Conservation (phyloP, 2,113 vertebrate species). For the Zingel zingel region DNA sequence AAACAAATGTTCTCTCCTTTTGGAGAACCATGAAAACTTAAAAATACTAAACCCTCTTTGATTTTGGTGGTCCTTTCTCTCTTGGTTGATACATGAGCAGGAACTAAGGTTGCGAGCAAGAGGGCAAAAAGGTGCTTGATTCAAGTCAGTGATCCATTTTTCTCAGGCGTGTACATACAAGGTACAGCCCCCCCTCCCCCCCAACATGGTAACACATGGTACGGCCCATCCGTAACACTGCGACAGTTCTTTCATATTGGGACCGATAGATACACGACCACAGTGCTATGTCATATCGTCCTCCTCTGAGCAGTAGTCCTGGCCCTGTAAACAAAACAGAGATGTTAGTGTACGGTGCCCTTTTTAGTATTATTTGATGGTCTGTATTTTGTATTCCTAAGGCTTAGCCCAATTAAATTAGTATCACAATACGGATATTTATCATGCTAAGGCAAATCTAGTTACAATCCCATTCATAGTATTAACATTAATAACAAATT, state of each 20-base stretch:
- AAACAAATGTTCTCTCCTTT: background rate
- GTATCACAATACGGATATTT: background rate
- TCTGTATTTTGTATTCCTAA: background rate
- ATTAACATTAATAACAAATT: background rate
- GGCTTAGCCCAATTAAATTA: background rate
- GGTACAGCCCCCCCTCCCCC: constrained; percentile 13
- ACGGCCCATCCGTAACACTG: constrained; percentile 26
- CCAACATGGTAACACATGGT: constrained; percentile 10
- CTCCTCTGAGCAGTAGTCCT: constrained; percentile 97
- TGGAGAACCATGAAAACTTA: background rate
- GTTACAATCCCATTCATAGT: background rate
- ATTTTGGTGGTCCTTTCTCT: constrained; percentile 8
- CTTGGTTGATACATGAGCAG: constrained; percentile 21
- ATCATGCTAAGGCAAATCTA: background rate
- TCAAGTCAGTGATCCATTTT: constrained; percentile 53
- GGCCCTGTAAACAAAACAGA: constrained; percentile 84
- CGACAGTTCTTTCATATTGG: constrained; percentile 30
- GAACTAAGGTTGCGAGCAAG: constrained; percentile 22
- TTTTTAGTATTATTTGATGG: background rate
- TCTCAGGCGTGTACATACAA: constrained; percentile 42
- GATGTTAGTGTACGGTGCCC: background rate
- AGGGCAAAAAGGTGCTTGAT: constrained; percentile 63
- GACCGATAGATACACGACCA: background rate
- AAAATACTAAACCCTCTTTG: constrained; percentile 11
- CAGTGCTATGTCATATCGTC: constrained; percentile 92